Conservation (phyloP, 2,888 invertebrate species). For the Callimorpha dominula region DNA sequence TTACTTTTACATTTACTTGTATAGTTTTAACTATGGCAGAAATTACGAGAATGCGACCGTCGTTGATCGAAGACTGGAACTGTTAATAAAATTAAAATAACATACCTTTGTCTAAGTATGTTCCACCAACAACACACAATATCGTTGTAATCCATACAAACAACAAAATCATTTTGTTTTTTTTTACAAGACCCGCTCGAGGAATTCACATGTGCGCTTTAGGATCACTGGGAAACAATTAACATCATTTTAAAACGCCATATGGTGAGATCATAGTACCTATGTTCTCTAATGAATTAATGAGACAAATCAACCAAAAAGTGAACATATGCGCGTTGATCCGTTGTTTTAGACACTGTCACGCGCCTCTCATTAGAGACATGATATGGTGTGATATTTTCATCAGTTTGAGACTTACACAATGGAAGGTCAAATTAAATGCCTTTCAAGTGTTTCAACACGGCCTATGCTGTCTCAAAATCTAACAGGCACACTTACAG, state of each 20-base stretch:
- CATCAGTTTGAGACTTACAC: constrained; percentile 24
- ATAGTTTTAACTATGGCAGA: no score
- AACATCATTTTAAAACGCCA: constrained; percentile 59
- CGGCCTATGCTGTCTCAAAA: not conserved
- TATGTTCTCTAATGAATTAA: constrained; percentile 69
- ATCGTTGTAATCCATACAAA: constrained; percentile 48
- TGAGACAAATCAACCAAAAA: constrained; percentile 71
- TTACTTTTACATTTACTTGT: no score
- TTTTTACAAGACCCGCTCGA: constrained; percentile 46
- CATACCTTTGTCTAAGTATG: constrained; percentile 37
- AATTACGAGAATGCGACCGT: no score
- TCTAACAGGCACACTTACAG: not conserved
- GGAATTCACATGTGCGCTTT: constrained; percentile 64
- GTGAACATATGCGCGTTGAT: constrained; percentile 56
- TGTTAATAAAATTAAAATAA: not conserved
- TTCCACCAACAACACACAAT: constrained; percentile 49
- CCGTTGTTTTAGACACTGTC: constrained; percentile 63
- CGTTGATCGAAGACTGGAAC: not conserved
- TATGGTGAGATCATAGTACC: constrained; percentile 73
- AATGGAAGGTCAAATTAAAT: constrained; percentile 48
- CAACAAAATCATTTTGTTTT: constrained; percentile 49
- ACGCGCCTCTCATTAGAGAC: constrained; percentile 70
- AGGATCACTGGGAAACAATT: constrained; percentile 64
- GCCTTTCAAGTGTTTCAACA: constrained; percentile 13
- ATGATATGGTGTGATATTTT: constrained; percentile 27